A percentile compares a stretch with the other conserved stretches of the same genome.
phyloP scores from a whole-genome alignment of 2,888 invertebrate genomes.

The Pinctada fucata region DNA sequence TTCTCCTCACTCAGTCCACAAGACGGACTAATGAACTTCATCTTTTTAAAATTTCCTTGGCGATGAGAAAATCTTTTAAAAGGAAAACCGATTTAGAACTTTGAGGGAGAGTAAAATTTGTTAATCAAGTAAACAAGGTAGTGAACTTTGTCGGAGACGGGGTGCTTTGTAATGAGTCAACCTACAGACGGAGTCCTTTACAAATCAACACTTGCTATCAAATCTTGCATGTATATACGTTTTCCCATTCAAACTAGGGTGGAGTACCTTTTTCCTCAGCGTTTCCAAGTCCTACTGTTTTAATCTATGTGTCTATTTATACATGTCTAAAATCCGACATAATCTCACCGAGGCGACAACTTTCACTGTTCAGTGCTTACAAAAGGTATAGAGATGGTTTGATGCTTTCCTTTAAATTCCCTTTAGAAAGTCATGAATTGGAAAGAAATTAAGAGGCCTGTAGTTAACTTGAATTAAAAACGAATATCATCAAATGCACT shows the following conservation, averaged over 20 bases:
- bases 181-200: not conserved
- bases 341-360: no score
- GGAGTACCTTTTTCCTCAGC: not conserved
- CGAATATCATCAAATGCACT: no score
- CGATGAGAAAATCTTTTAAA: not conserved
- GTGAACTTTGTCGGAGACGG: not conserved
- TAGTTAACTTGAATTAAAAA: no score
- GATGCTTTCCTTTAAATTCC: no score
- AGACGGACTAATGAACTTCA: not conserved
- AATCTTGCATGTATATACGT: not conserved
- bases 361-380: no score
- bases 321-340: no score
- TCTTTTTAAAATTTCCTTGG: not conserved
- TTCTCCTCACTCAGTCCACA: not conserved
- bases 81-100: not conserved
- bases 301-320: no score
- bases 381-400: no score
- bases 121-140: not conserved
- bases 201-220: not conserved
- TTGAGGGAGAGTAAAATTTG: not conserved
- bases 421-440: no score
- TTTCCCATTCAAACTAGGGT: not conserved
- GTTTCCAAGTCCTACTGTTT: no score
- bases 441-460: no score
- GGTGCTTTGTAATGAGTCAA: not conserved